A percentile compares a stretch with the other conserved stretches of the same genome.
Evolutionary conservation across 1,140 invertebrate genomes (phyloP).

Genomic region (Rhizoglyphus robini): DNA sequence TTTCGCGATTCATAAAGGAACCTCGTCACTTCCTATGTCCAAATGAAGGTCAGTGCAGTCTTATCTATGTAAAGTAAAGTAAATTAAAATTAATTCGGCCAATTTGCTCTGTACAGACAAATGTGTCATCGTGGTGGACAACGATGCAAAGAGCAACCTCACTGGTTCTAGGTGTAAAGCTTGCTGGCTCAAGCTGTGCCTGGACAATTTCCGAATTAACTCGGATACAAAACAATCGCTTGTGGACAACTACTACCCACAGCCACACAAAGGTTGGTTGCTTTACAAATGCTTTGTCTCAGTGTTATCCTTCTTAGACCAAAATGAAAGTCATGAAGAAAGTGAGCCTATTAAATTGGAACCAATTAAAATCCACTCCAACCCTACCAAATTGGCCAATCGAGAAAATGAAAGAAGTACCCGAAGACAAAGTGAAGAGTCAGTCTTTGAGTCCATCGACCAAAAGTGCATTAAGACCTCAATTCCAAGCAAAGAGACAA

Average conservation of each 20-base stretch:
- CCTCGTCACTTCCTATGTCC: slow-evolving; percentile 26
- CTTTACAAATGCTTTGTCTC: no score
- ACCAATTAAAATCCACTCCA: no score
- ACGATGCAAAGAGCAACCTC: slow-evolving; percentile 20
- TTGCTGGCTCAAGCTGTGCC: slow-evolving; percentile 72
- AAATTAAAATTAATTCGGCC: neutral
- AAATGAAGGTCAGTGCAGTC: slow-evolving; percentile 24
- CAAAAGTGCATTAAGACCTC: no score
- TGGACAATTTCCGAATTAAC: slow-evolving; percentile 58
- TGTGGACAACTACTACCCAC: slow-evolving; percentile 19
- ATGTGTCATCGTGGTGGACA: slow-evolving; percentile 7
- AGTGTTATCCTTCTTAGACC: no score
- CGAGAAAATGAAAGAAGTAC: no score
- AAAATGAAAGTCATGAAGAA: no score
- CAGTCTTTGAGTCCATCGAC: no score
- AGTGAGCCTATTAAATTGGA: no score
- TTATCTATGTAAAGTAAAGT: neutral
- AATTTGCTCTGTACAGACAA: neutral
- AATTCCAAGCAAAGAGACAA: no score
- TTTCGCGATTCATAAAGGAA: slow-evolving; percentile 37
- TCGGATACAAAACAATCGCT: slow-evolving; percentile 23
- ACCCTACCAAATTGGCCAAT: no score
- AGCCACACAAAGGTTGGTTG: no score
- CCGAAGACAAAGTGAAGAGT: no score
- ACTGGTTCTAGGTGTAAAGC: slow-evolving; percentile 49